Base-by-base conservation (phyloP, 2,797 vertebrate species). In the Spea hammondii region DNA sequence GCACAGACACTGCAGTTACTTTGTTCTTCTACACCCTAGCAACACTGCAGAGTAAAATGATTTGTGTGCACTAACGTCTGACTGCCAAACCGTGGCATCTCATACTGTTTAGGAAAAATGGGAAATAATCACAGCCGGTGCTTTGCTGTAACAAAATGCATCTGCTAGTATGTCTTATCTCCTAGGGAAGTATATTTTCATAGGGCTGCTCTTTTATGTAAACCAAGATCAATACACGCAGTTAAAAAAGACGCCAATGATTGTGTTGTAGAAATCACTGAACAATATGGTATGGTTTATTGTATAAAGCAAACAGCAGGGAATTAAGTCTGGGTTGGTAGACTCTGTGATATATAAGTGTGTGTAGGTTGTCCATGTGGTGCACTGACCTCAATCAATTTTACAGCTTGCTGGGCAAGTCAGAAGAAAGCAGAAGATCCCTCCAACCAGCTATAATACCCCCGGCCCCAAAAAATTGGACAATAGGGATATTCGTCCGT, bases 31-130 rank as follows among this genome's bases (percentile, higher is more conserved):
- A 78, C 82, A 68, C 59, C 76, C 79, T 50, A 59, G 46, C 83
- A 84, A 32, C 79, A 49, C 6, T 84, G 70, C 50, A 84, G 71
- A 83, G 74, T 82, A 80, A 84, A 85, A 84, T 83, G 83, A 85
- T 84, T 85, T 85, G 82, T 76, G 85, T 82, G 70, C 65, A 46
- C 83, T 82, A 84, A 57, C 79, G 71, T 74, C 70, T 72, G 83
- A 71, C 72, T 84, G 72, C 64, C 84, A 84, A 83, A 59, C 79
- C 65, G 50, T 70, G 72, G 81, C 83, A 76, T 13, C 79, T 80
- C 77, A 83, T 74, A 47, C 78, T 76, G 65, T 79, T 85, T 82
- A 84, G 82, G 55, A 62, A 17, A 78, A 78, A 75, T 17, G 83
- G 69, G 75, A 79, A 69, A 50, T 70, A 70, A 60, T 69, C 65